Evolutionary conservation across 2,113 vertebrate genomes (phyloP), one percentile per base, ranked within the genome.

Genomic region (Solenodon paradoxus): DNA sequence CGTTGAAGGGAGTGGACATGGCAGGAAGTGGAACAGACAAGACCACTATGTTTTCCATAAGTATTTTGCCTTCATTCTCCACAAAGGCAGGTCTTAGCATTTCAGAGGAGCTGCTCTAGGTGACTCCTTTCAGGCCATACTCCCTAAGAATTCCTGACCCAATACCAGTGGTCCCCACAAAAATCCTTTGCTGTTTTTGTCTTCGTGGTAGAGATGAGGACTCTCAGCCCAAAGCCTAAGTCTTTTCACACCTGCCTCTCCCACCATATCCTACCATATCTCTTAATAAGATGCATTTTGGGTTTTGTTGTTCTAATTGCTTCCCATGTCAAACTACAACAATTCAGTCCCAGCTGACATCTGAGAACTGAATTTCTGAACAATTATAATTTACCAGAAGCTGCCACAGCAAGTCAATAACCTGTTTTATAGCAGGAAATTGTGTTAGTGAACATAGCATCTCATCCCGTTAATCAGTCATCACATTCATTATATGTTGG

Each of bases 371-470:
- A 88, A 63, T 22, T 20, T 47, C 89, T 71, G 68, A 96, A 86
- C 92, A 96, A 72, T 87, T 83, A 40, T 1, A 22, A 85, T 92
- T 93, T 95, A 74, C 45, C 81, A 75, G 61, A 71, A 80, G 94
- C 89, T 97, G 97, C 96, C 94, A 92, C 94, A 97, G 80, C 88
- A 26, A 95, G 95, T 95, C 88, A 96, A 66, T 92, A 96, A 57
- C 92, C 88, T 97, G 77, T 83, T 94, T 78, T 17, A 88, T 78
- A 69, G 85, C 75, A 94, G 95, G 90, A 95, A 92, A 57, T 93
- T 59, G 87, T 85, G 89, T 93, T 32, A 96, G 87, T 55, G 71
- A 97, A 92, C 30, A 3, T 86, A 84, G 38, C 93, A 92, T 96
- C 92, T 64, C 90, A 84, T 97, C 86, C 74, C 68, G 42, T 97